Percentiles rank a stretch among this genome's conserved stretches.
Conservation (phyloP, 2,797 vertebrate genomes). For the Momotus momota region DNA sequence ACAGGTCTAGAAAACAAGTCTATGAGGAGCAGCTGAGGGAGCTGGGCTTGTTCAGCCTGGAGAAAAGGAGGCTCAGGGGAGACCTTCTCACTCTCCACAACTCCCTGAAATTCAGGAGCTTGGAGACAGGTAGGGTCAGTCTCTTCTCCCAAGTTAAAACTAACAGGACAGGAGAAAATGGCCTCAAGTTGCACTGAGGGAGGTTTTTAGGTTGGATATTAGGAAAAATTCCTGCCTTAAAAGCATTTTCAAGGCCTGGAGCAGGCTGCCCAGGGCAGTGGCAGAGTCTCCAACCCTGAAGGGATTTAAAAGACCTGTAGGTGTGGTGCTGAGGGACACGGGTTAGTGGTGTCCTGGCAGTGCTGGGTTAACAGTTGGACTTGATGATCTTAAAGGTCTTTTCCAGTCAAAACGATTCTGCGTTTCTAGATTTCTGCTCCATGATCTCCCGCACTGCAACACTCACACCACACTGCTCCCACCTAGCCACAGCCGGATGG, state of each 20-base stretch:
- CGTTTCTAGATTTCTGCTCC: neutral
- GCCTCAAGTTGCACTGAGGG: neutral
- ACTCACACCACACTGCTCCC: neutral
- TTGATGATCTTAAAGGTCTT: neutral
- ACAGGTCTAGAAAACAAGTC: neutral
- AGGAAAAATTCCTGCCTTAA: neutral
- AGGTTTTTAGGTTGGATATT: neutral
- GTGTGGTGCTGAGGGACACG: neutral
- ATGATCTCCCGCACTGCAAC: fast-evolving
- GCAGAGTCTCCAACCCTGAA: neutral
- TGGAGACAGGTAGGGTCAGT: neutral
- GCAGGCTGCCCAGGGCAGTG: neutral
- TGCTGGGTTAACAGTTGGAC: neutral
- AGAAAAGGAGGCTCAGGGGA: neutral
- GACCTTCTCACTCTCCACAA: neutral
- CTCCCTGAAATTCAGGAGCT: neutral
- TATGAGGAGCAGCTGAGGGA: neutral
- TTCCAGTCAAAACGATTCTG: neutral
- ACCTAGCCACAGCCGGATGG: neutral
- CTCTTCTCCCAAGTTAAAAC: neutral
- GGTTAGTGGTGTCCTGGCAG: neutral
- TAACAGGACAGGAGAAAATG: neutral
- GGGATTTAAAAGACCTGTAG: neutral
- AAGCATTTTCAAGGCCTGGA: neutral
- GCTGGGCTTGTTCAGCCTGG: neutral